These are phyloP conservation scores for Heliocidaris erythrogramma DNA, from an alignment of 35 echinoderm and acorn worm species.

Conservation along the genomic window DNA sequence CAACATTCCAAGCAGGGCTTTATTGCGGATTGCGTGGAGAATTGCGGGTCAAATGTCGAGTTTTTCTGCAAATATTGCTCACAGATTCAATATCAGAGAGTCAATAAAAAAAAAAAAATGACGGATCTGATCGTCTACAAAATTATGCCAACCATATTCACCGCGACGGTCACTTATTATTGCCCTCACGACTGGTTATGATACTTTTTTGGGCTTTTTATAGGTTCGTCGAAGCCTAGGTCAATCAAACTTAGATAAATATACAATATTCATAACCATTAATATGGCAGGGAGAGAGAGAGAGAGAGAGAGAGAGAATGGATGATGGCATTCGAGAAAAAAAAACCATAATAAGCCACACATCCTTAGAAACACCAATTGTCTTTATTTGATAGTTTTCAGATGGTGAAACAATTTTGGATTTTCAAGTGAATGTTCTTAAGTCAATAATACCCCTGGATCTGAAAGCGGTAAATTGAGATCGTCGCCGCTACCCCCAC, in stretches of 20 bases:
- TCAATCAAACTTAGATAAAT: neutral
- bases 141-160: neutral
- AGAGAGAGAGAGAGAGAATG: too few species aligned
- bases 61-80: constrained; percentile 28
- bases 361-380: too few species aligned
- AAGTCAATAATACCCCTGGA: too few species aligned
- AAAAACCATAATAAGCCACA: too few species aligned
- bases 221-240: neutral
- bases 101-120: constrained; percentile 6
- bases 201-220: neutral
- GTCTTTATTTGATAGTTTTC: too few species aligned
- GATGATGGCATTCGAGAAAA: too few species aligned
- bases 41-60: constrained; percentile 20
- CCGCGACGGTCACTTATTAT: neutral
- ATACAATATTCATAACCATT: too few species aligned
- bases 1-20: neutral
- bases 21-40: neutral
- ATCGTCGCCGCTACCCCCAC: neutral
- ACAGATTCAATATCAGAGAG: constrained; percentile 33
- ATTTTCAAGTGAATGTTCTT: too few species aligned
- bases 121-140: neutral
- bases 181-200: neutral
- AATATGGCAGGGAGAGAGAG: too few species aligned
- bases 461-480: neutral
- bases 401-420: too few species aligned